A percentile compares a stretch with the other conserved stretches of the same genome.
phyloP scores from a whole-genome alignment of 2,888 invertebrate species.

The Apotomis turbidana region DNA sequence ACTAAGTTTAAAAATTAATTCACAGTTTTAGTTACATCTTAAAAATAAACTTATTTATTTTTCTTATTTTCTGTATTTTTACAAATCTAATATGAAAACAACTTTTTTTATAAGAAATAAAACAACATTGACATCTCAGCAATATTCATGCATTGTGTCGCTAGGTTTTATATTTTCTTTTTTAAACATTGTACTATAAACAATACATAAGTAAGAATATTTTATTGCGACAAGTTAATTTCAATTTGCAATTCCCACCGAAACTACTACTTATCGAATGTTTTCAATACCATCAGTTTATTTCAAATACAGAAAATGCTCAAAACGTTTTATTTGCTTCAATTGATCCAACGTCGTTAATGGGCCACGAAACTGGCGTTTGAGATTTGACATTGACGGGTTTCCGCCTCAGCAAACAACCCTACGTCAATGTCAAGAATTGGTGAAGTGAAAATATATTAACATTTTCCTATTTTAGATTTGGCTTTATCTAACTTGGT shows the following conservation, averaged over 20 bases:
- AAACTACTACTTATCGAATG: neutral
- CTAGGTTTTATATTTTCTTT: neutral
- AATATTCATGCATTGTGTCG: too few relatives aligned
- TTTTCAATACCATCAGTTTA: neutral
- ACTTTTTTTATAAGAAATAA: too few relatives aligned
- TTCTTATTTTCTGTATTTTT: too few relatives aligned
- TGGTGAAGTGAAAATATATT: constrained; percentile 19
- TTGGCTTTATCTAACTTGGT: neutral
- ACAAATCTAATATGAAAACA: too few relatives aligned
- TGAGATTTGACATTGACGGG: constrained; percentile 34
- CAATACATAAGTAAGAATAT: too few relatives aligned
- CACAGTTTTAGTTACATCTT: too few relatives aligned
- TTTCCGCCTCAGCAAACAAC: constrained; percentile 27
- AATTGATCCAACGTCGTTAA: constrained; percentile 17
- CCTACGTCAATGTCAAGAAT: constrained; percentile 36
- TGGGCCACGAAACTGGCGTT: constrained; percentile 28
- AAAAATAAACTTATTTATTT: too few relatives aligned
- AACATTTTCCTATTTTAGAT: neutral
- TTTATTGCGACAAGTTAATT: neutral
- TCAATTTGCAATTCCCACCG: neutral
- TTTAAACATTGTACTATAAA: neutral
- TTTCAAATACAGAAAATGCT: neutral
- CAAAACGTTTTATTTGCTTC: neutral
- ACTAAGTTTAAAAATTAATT: too few relatives aligned
- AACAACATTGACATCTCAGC: too few relatives aligned